These are phyloP conservation scores for Atta colombica DNA, from an alignment of 1,140 invertebrate genomes.

Conservation along the genomic window DNA sequence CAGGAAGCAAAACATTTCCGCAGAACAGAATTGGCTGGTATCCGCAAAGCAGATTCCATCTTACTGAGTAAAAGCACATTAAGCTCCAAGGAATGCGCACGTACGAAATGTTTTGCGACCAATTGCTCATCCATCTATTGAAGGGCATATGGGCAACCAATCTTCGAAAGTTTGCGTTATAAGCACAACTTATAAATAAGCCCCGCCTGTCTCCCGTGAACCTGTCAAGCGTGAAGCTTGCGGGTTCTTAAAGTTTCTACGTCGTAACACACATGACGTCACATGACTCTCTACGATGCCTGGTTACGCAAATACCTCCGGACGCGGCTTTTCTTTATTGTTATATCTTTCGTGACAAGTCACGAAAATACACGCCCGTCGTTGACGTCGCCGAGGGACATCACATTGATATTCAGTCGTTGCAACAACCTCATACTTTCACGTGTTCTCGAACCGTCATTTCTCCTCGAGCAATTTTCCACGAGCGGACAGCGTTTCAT, in stretches of 20 bases:
- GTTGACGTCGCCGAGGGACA: conserved; percentile 25
- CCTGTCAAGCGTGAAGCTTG: background rate
- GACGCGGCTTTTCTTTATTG: background rate
- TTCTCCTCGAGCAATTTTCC: background rate
- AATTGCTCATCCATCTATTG: conserved; percentile 2
- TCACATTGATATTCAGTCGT: conserved; percentile 23
- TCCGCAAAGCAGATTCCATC: background rate
- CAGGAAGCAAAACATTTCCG: conserved; percentile 44
- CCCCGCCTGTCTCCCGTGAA: background rate
- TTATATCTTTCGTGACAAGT: background rate
- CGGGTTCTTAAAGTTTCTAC: conserved; percentile 7
- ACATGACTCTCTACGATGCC: conserved; percentile 13
- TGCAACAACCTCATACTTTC: background rate
- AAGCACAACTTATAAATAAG: conserved; percentile 26
- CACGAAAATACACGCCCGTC: conserved; percentile 11
- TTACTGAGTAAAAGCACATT: conserved; percentile 3
- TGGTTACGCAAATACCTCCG: conserved; percentile 31
- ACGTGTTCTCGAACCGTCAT: conserved; percentile 2
- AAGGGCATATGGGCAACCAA: background rate
- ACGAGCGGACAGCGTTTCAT: background rate
- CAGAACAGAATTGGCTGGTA: conserved; percentile 19
- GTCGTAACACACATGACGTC: conserved; percentile 5
- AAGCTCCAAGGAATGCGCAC: conserved; percentile 15
- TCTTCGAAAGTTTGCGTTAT: background rate
- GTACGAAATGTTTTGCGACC: conserved; percentile 4